Evolutionary conservation across 92 coral and sea anemone species (phyloP).

Genomic region (Phenganax stokvisi): DNA sequence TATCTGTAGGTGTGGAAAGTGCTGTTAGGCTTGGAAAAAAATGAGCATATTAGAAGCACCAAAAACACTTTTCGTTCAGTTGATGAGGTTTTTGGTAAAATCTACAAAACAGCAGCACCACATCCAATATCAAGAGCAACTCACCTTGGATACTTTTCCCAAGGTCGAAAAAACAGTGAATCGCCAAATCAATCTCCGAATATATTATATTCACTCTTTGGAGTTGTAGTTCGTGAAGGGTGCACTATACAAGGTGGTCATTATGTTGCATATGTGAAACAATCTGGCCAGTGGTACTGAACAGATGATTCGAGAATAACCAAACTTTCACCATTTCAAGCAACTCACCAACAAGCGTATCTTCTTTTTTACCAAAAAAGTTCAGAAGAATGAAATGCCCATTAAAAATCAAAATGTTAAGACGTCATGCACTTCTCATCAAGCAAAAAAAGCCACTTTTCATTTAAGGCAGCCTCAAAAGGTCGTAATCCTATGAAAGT

Average conservation of each 20-base stretch:
- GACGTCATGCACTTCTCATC: background rate
- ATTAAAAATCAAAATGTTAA: background rate
- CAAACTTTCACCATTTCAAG: conserved; percentile 27
- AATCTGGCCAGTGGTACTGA: conserved; percentile 33
- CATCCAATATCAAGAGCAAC: too few relatives aligned
- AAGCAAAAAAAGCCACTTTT: conserved; percentile 3
- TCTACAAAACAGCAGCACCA: too few relatives aligned
- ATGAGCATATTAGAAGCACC: too few relatives aligned
- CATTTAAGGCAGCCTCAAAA: conserved; percentile 21
- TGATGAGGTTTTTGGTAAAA: too few relatives aligned
- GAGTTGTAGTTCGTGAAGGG: background rate
- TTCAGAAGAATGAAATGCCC: conserved; percentile 12
- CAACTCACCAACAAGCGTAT: conserved; percentile 34
- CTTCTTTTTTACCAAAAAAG: conserved; percentile 32
- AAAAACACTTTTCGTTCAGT: too few relatives aligned
- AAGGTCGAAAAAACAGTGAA: too few relatives aligned
- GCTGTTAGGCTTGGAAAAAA: too few relatives aligned
- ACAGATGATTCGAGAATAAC: conserved; percentile 1
- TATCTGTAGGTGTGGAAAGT: too few relatives aligned
- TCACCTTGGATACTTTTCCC: too few relatives aligned
- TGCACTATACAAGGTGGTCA: conserved; percentile 28
- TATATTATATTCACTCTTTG: too few relatives aligned
- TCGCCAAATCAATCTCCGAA: too few relatives aligned
- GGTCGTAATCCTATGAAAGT: background rate
- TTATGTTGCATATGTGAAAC: conserved; percentile 20